Base-by-base conservation (phyloP, 2,888 invertebrate species). In the Pasiphila rectangulata region DNA sequence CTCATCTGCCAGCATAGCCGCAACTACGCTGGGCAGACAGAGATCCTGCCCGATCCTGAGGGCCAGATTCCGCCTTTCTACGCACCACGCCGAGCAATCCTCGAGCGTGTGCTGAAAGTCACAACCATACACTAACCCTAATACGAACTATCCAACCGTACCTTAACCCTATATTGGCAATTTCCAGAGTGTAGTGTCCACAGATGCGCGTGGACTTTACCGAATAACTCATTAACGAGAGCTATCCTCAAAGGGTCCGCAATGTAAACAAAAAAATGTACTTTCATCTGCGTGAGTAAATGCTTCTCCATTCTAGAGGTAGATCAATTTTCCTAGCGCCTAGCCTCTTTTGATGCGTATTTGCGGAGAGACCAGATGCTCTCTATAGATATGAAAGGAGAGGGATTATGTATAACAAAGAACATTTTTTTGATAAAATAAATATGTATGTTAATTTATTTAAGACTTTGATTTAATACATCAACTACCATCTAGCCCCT, bases 291-390 rank as follows among this genome's bases (percentile, higher is more conserved):
- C 36, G 32, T 40, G 48, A 54, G 54, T 54, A 52, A 50, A 52
- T 46, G 30, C 35, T 37, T 35, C 40, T 44, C 24, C 15, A 38
- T 38, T 52, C 41, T 35, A 36, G n/a, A n/a, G n/a, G n/a, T 29
- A 52, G 53, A 59, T 56, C 56, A 59, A 59, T 59, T 53, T 54
- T 58, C 56, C 54, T 46, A 49, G 56, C 44, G 50, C 53, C 42
- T 36, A 49, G 54, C 42, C 47, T 43, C 53, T 51, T 58, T 59
- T 59, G 58, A 59, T 54, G 58, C 46, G 52, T 59, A 59, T 59
- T 59, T 59, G 56, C 51, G 53, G 52, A 49, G 58, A 54, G 44
- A 27, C 51, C 58, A 59, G 59, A 54, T 56, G 56, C 40, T 54
- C 54, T 51, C 46, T 24, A 51, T 49, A 55, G 56, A 59, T 59